A percentile compares a stretch with the other conserved stretches of the same genome.
Evolutionary conservation across 2,797 vertebrate genomes (phyloP).

Genomic region (Antennarius maculatus): DNA sequence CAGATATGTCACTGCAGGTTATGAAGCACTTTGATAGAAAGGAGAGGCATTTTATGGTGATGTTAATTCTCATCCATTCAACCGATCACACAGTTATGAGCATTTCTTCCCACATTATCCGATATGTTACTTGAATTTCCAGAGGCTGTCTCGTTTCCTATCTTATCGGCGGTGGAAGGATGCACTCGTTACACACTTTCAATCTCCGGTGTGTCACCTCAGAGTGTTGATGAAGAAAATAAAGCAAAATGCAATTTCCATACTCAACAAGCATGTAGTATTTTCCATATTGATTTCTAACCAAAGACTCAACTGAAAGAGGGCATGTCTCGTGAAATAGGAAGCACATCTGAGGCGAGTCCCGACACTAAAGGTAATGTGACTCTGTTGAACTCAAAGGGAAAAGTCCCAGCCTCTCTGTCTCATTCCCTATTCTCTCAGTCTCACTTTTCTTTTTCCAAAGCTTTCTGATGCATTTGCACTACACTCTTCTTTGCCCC

Average conservation of each 20-base stretch:
- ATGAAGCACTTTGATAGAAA: constrained; percentile 42
- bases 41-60: constrained; percentile 51
- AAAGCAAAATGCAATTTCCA: constrained; percentile 46
- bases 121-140: constrained; percentile 62
- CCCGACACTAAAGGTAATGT: constrained; percentile 34
- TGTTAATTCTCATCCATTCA: constrained; percentile 57
- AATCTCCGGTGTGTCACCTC: constrained; percentile 52
- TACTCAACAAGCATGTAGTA: constrained; percentile 22
- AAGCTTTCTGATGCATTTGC: constrained; percentile 73
- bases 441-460: constrained; percentile 13
- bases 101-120: constrained; percentile 39
- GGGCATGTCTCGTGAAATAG: neutral
- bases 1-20: constrained; percentile 46
- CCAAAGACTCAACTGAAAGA: constrained; percentile 26
- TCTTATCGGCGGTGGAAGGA: constrained; percentile 46
- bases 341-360: constrained; percentile 13
- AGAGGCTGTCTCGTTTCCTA: constrained; percentile 46
- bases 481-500: constrained; percentile 70
- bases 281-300: constrained; percentile 50
- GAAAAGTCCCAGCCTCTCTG: constrained; percentile 20
- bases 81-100: constrained; percentile 39
- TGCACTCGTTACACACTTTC: constrained; percentile 39
- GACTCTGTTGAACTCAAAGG: constrained; percentile 33
- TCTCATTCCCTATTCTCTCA: constrained; percentile 18
- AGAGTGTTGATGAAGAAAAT: constrained; percentile 51